Conservation (phyloP, 1,140 invertebrate genomes). For the Aphidius gifuensis region DNA sequence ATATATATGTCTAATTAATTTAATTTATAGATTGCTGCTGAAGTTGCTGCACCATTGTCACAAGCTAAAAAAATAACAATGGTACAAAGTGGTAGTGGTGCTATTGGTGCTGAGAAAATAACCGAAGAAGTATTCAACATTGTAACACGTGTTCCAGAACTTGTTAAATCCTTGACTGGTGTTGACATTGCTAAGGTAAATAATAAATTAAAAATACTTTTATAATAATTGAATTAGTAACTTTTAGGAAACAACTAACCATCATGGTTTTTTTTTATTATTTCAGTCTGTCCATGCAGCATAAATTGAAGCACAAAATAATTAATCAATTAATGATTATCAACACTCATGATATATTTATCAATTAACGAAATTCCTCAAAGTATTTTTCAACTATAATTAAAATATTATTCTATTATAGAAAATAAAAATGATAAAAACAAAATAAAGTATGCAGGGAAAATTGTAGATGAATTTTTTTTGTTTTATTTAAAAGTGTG, state of each 20-base stretch:
- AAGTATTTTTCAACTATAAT: neutral
- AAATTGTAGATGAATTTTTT: too few relatives aligned
- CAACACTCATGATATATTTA: constrained; percentile 10
- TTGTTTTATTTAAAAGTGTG: too few relatives aligned
- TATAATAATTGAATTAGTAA: neutral
- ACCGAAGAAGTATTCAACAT: constrained; percentile 92
- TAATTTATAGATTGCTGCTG: constrained; percentile 77
- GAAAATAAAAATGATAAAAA: too few relatives aligned
- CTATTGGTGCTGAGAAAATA: constrained; percentile 88
- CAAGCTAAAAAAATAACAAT: constrained; percentile 92
- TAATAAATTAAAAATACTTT: constrained; percentile 7
- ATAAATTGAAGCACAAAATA: constrained; percentile 34
- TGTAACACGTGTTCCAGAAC: constrained; percentile 83
- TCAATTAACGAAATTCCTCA: constrained; percentile 22
- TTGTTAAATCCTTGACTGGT: constrained; percentile 88
- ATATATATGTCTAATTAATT: neutral
- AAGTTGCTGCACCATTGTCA: constrained; percentile 90
- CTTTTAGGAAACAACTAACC: too few relatives aligned
- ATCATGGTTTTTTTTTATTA: constrained; percentile 21
- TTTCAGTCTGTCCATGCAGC: constrained; percentile 53
- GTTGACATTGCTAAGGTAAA: constrained; percentile 84
- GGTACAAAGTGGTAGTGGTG: constrained; percentile 89
- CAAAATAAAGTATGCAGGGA: too few relatives aligned
- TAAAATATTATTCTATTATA: too few relatives aligned
- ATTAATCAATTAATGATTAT: constrained; percentile 16